A percentile compares a stretch with the other conserved stretches of the same genome.
Evolutionary conservation across 2,797 vertebrate genomes (phyloP).

Genomic region (Epinephelus awoara): DNA sequence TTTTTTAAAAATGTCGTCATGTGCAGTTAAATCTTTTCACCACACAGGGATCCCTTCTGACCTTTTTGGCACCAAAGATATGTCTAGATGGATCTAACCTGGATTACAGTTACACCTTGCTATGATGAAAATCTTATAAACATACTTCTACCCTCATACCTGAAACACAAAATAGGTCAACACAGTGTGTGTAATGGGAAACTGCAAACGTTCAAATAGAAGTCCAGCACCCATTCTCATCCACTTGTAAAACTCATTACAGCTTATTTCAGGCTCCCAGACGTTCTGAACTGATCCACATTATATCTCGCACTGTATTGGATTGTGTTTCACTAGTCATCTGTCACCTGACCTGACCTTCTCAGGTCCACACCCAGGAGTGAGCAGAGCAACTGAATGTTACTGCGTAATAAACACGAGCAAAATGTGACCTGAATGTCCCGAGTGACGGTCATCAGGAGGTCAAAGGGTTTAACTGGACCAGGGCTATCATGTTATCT

Average conservation of each 20-base stretch:
- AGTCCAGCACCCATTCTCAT: neutral
- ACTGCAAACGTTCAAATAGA: conserved; percentile 31
- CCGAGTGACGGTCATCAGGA: neutral
- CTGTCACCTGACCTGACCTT: conserved; percentile 14
- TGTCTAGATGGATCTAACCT: neutral
- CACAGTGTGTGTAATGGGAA: conserved; percentile 1
- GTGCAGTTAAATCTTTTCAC: neutral
- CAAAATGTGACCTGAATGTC: conserved; percentile 28
- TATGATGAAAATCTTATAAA: neutral
- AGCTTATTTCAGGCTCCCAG: conserved; percentile 19
- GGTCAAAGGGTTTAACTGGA: neutral
- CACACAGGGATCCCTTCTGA: neutral
- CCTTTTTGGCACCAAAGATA: neutral
- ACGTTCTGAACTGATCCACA: conserved; percentile 24
- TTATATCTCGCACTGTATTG: conserved; percentile 10
- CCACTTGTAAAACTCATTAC: conserved; percentile 7
- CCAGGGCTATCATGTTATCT: conserved; percentile 13
- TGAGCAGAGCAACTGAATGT: conserved; percentile 22
- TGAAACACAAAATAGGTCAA: conserved; percentile 26
- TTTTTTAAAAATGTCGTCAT: neutral
- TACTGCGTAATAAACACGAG: conserved; percentile 15
- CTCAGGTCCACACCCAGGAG: neutral
- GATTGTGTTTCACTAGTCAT: conserved; percentile 30
- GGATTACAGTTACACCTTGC: neutral
- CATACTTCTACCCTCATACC: neutral